phyloP scores from a whole-genome alignment of 2,888 invertebrate species.

The Zele albiditarsus region DNA sequence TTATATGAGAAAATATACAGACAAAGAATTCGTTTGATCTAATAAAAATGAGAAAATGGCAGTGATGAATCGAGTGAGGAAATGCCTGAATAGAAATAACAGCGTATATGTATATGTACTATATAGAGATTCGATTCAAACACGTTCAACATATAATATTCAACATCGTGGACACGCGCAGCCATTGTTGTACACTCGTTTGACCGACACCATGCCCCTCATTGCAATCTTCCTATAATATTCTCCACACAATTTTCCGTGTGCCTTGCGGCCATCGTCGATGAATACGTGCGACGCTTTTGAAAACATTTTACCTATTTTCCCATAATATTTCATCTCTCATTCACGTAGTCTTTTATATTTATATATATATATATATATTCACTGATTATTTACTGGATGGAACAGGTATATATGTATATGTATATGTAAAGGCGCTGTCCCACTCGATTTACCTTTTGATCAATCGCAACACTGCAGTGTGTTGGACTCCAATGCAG shows the following conservation, averaged over 20 bases:
- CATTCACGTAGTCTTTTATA: background rate
- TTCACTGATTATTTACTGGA: constrained; percentile 19
- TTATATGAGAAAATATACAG: background rate
- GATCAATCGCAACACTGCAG: constrained; percentile 28
- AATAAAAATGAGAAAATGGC: constrained; percentile 21
- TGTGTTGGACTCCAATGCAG: background rate
- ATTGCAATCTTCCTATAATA: background rate
- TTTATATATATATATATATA: background rate
- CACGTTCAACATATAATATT: constrained; percentile 19
- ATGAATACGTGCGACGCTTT: constrained; percentile 25
- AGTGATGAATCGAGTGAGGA: constrained; percentile 16
- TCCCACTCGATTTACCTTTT: constrained; percentile 33
- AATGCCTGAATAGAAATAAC: constrained; percentile 11
- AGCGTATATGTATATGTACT: background rate
- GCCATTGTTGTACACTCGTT: constrained; percentile 30
- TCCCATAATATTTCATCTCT: background rate
- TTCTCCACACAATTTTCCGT: constrained; percentile 18
- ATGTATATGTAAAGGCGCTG: background rate
- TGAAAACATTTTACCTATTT: constrained; percentile 15
- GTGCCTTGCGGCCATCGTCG: constrained; percentile 31
- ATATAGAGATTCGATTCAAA: constrained; percentile 27
- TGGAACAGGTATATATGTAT: constrained; percentile 4
- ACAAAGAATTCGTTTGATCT: constrained; percentile 12
- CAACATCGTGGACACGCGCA: constrained; percentile 22
- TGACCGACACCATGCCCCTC: constrained; percentile 26